Evolutionary conservation across 2,797 vertebrate genomes (phyloP).

Genomic region (Menidia menidia): DNA sequence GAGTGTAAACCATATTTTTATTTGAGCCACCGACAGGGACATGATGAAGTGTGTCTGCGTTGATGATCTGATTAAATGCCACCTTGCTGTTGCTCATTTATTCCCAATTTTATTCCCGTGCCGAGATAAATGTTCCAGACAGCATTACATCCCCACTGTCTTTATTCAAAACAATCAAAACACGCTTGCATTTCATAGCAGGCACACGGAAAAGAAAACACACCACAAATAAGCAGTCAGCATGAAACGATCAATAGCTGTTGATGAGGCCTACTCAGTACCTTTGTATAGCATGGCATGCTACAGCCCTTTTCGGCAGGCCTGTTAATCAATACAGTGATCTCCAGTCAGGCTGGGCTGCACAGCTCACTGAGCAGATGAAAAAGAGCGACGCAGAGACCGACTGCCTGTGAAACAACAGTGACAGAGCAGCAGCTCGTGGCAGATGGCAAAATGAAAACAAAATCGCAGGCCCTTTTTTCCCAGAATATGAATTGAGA

Average conservation of each 20-base stretch:
- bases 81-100: constrained; percentile 45
- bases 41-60: constrained; percentile 52
- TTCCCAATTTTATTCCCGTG: constrained; percentile 43
- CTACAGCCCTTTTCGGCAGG: constrained; percentile 59
- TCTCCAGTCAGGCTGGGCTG: constrained; percentile 57
- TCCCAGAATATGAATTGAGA: constrained; percentile 50
- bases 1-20: constrained; percentile 25
- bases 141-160: constrained; percentile 20
- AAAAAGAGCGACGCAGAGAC: constrained; percentile 60
- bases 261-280: constrained; percentile 74
- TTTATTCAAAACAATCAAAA: constrained; percentile 12
- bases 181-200: constrained; percentile 26
- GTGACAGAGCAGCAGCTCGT: constrained; percentile 35
- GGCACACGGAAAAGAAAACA: constrained; percentile 43
- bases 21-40: constrained; percentile 37
- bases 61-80: constrained; percentile 73
- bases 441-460: constrained; percentile 58
- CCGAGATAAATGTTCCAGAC: constrained; percentile 46
- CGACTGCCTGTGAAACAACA: constrained; percentile 59
- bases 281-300: constrained; percentile 71
- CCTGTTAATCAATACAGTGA: constrained; percentile 70
- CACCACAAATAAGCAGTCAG: constrained; percentile 56
- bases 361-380: constrained; percentile 62
- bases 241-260: constrained; percentile 72
- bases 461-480: constrained; percentile 28